Percentiles rank a stretch among this genome's conserved stretches.
Conservation (phyloP, 1,140 invertebrate species). For the Caenorhabditis tropicalis region DNA sequence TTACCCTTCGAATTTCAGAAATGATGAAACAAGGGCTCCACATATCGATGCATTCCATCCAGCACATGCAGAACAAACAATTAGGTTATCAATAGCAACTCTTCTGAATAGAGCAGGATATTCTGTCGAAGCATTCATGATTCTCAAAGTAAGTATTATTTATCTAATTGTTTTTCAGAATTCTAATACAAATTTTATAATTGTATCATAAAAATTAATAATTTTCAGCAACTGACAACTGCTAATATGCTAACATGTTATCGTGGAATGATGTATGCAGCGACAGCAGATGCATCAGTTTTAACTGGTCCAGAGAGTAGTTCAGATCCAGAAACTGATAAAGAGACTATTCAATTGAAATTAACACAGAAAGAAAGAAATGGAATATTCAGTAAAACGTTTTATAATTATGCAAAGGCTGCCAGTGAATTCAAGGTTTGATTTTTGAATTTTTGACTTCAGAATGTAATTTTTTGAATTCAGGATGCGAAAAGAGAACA, state of each 20-base stretch:
- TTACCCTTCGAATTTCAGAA: not conserved
- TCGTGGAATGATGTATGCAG: not conserved
- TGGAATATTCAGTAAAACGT: not conserved
- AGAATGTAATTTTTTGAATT: not conserved
- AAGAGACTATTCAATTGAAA: conserved; percentile 9
- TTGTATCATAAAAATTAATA: not conserved
- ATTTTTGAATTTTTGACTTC: not conserved
- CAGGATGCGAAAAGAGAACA: conserved; percentile 3
- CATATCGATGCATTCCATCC: conserved; percentile 8
- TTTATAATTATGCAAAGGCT: conserved; percentile 18
- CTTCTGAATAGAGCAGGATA: conserved; percentile 38
- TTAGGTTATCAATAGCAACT: not conserved
- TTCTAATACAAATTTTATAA: too few species aligned
- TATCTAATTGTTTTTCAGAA: too few species aligned
- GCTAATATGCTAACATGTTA: not conserved
- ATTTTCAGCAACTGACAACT: not conserved
- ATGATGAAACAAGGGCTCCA: not conserved
- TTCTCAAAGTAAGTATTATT: not conserved
- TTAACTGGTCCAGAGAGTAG: not conserved
- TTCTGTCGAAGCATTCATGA: not conserved
- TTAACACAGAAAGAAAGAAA: conserved; percentile 3
- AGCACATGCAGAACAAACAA: conserved; percentile 15
- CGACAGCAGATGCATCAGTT: not conserved
- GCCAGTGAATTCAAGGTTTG: conserved; percentile 6
- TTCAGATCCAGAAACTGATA: not conserved